Evolutionary conservation across 23 tunicate species (phyloP), one percentile per base, ranked within the genome.

Genomic region (Halocynthia roretzi): DNA sequence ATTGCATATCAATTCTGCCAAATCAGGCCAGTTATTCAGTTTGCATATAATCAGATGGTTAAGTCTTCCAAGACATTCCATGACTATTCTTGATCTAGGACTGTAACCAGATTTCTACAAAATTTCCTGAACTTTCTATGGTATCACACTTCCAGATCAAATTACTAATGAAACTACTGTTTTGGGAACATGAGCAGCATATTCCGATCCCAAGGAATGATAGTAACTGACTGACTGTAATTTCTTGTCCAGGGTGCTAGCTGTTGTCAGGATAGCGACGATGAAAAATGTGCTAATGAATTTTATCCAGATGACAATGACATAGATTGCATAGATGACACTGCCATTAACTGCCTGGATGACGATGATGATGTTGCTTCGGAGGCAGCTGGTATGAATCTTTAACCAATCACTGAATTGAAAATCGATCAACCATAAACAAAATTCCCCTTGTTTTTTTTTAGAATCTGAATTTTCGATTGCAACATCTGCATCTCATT

Each of bases 311-410:
- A 82, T 61, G 86, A 65, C 44, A 77, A 83, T 76, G 82, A 83
- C 61, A 64, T 77, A 8, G 87, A 83, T 56, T 71, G 78, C 48
- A 67, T 67, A 23, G 77, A 77, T 68, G 82, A 83, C 72, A 68
- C 70, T 6, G 82, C 81, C 15, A 80, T 83, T 14, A 56, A 50
- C 65, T 71, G 56, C 10, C 71, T 82, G 53, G 86, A 82, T 51
- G 86, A 82, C 18, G 84, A 80, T 70, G 76, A 71, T 50, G 68
- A 56, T 51, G 31, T 55, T 51, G 22, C 48, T 58, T 54, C 50
- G 21, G 86, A 82, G 61, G 64, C 51, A 12, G 86, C 69, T n/a
- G 83, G 76, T 53, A 18, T 21, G 2, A 23, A 15, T 58, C 31
- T 50, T 58, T 11, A 73, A 51, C 51, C 48, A 8, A 8, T 54